These are phyloP conservation scores for Rhamphomyia laevipes DNA, from an alignment of 2,888 invertebrate genomes.

Conservation along the genomic window DNA sequence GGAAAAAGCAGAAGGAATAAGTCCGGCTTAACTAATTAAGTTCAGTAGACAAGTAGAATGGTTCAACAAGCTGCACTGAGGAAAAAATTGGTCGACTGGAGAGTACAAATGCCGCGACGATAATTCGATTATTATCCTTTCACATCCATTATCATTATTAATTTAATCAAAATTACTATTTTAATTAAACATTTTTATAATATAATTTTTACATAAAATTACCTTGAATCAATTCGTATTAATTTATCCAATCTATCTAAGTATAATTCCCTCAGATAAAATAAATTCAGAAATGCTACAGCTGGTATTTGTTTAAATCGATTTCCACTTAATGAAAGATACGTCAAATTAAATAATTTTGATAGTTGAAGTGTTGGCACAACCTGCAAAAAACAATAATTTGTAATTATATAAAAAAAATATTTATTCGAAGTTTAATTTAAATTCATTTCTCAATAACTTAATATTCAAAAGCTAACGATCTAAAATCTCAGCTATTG, in stretches of 20 bases:
- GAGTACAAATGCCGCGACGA: no score
- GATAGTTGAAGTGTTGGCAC: slow-evolving; percentile 66
- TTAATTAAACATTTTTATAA: no score
- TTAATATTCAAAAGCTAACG: not conserved
- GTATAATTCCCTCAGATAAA: slow-evolving; percentile 63
- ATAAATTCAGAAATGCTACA: slow-evolving; percentile 72
- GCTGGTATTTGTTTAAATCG: slow-evolving; percentile 59
- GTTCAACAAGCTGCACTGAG: no score
- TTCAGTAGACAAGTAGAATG: no score
- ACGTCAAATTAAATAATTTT: slow-evolving; percentile 62
- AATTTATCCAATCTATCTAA: slow-evolving; percentile 57
- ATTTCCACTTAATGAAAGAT: slow-evolving; percentile 67
- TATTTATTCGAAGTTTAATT: not conserved
- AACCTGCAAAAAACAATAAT: slow-evolving; percentile 24
- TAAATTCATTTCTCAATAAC: not conserved
- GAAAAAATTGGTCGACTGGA: no score
- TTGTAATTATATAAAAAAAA: slow-evolving; percentile 1
- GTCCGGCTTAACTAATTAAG: no score
- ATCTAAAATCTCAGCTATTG: no score
- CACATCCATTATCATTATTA: no score
- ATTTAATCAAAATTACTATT: no score
- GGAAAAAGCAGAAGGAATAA: no score
- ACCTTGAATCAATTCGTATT: slow-evolving; percentile 53
- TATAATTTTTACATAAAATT: slow-evolving; percentile 17
- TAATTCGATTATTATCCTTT: no score